Evolutionary conservation across 2,113 vertebrate genomes (phyloP), one percentile per base, ranked within the genome.

Genomic region (Pluvialis apricaria): DNA sequence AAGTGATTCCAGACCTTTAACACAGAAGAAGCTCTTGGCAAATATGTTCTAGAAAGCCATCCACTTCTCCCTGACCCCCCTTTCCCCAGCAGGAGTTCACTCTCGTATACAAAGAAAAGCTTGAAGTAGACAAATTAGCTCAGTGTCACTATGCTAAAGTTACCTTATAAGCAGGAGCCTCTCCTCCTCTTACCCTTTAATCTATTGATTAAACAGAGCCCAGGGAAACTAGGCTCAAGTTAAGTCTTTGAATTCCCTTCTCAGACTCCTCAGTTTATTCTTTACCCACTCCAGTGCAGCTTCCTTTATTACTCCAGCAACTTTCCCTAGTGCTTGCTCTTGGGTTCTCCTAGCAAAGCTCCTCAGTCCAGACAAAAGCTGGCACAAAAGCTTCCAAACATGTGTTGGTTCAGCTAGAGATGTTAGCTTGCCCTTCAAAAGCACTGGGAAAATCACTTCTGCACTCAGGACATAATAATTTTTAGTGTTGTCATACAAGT

Each of bases 371-470:
- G 19, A 58, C 66, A 82, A 90, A 75, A 64, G 25, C 25, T 66
- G 36, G 31, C 40, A 57, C 22, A 66, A 75, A 84, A 34, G 13
- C 65, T 75, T 86, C 61, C 57, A 71, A 80, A 81, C 9, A 20
- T 0, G 0, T 3, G 6, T 51, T 4, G 2, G 15, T 34, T 65
- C 36, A 57, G 34, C 49, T 64, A 62, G 15, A 80, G 10, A 71
- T 64, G 58, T 55, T 26, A 65, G 29, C 44, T 32, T 31, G 54
- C 58, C 57, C 69, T 81, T 92, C 38, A 81, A 51, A 87, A 87
- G n/a, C 42, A 58, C 47, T 68, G 26, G 19, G 16, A 84, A 18
- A 86, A 24, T 54, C 61, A 47, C 5, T 70, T 26, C 65, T 42
- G 25, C 0, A 1, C 31, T 79, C 2, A 11, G 20, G 28, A 58